Base-by-base conservation (phyloP, 1,140 invertebrate species). In the Aphis gossypii region DNA sequence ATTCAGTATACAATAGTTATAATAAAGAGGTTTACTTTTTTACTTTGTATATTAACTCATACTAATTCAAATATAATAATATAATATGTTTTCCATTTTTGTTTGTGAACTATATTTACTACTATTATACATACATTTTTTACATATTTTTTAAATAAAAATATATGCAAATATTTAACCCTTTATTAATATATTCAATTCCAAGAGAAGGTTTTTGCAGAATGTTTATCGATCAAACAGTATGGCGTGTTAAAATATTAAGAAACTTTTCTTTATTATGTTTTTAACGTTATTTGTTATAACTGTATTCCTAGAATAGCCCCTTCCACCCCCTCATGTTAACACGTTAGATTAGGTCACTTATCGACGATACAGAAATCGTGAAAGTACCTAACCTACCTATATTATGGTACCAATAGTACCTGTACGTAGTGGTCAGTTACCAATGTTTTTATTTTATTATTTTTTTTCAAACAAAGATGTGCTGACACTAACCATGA, bases 401-500 rank as follows among this genome's bases (percentile, higher is more conserved):
- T 76, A n/a, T 76, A 76, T 76, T 35, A 76, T n/a, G n/a, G 4
- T 76, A 76, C 30, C 30, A 76, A 76, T 76, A 76, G 60, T n/a
- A 76, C 60, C 14, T 76, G 18, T 76, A n/a, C n/a, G 8, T 1
- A 90, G 25, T 48, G 89, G 89, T 90, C 89, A 90, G 89, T 90
- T 60, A 41, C 25, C 89, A 30, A 25, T 35, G 54, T 60, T 56
- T 41, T 90, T 90, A 51, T 90, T 25, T 60, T 90, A 18, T 60
- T 56, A 20, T 60, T 60, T 20, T 90, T 41, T 60, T 68, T 30
- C 54, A 38, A 56, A 68, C 89, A 90, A 90, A 90, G 89, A 90
- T 68, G 89, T 44, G 41, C 44, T 83, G 60, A 38, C 44, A 84
- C 9, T 93, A 93, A 93, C 68, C 82, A 93, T 93, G 92, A 93